These are phyloP conservation scores for Bombus waltoni DNA, from an alignment of 1,140 invertebrate species.

Conservation along the genomic window DNA sequence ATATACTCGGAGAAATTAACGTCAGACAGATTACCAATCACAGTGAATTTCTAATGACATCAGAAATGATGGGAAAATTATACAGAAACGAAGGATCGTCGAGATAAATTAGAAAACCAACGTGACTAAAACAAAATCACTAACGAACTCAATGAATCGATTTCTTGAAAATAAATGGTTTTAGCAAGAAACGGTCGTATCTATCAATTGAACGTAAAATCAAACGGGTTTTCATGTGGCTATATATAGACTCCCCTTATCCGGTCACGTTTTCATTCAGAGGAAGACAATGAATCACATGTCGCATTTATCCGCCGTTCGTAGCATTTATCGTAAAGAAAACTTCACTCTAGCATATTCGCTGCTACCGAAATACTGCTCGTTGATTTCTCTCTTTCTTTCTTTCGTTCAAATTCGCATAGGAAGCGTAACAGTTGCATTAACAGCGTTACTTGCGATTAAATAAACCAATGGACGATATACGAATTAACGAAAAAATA, in stretches of 20 bases:
- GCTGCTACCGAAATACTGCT: neutral
- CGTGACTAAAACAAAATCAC: neutral
- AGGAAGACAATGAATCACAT: neutral
- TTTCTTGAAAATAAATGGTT: slow-evolving; percentile 19
- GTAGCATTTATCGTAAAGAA: neutral
- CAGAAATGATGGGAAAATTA: neutral
- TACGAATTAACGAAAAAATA: too few relatives aligned
- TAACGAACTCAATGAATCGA: slow-evolving; percentile 9
- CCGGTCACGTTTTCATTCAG: neutral
- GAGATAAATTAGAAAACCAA: neutral
- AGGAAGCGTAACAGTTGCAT: too few relatives aligned
- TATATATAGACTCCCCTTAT: neutral
- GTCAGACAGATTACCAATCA: neutral
- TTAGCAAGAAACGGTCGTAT: neutral
- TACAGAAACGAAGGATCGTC: neutral
- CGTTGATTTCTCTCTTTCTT: too few relatives aligned
- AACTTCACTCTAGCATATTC: neutral
- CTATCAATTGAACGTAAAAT: neutral
- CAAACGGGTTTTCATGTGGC: neutral
- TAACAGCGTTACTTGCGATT: too few relatives aligned
- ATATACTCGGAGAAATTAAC: too few relatives aligned
- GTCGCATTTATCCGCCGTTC: too few relatives aligned
- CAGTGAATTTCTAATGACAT: slow-evolving; percentile 18
- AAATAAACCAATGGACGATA: too few relatives aligned
- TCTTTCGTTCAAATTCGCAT: too few relatives aligned